These are phyloP conservation scores for Kuschelorhynchus macadamiae DNA, from an alignment of 2,888 invertebrate species.

Conservation along the genomic window DNA sequence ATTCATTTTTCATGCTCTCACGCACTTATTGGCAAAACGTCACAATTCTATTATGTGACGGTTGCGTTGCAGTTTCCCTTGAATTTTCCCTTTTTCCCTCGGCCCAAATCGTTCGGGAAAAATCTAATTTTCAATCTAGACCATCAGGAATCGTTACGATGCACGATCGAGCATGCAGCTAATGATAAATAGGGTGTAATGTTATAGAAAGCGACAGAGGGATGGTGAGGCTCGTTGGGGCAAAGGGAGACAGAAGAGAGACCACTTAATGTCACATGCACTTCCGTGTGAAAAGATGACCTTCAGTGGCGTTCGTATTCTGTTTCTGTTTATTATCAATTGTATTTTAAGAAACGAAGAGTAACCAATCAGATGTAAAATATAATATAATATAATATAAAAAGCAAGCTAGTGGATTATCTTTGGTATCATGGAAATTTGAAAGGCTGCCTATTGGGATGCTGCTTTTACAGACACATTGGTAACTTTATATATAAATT, in stretches of 20 bases:
- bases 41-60: too few species aligned
- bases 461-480: too few species aligned
- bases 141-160: conserved; percentile 16
- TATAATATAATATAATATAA: too few species aligned
- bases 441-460: too few species aligned
- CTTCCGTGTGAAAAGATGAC: conserved; percentile 47
- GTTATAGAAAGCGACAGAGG: conserved; percentile 21
- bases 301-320: conserved; percentile 50
- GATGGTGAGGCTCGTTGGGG: conserved; percentile 7
- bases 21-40: too few species aligned
- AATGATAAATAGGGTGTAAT: conserved; percentile 33
- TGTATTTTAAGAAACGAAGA: too few species aligned
- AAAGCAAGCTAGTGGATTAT: too few species aligned
- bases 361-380: too few species aligned
- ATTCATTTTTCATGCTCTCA: too few species aligned
- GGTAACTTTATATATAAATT: too few species aligned
- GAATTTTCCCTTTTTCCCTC: conserved; percentile 8
- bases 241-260: conserved; percentile 31
- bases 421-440: too few species aligned
- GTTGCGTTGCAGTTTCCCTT: not conserved
- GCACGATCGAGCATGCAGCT: conserved; percentile 1
- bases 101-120: conserved; percentile 25
- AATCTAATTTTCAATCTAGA: conserved; percentile 26
- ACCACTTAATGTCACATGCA: conserved; percentile 49
- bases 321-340: too few species aligned